Percentiles rank a stretch among this genome's conserved stretches.
These are phyloP conservation scores for Aleadryas rufinucha DNA, from an alignment of 2,113 vertebrate species.

Conservation along the genomic window DNA sequence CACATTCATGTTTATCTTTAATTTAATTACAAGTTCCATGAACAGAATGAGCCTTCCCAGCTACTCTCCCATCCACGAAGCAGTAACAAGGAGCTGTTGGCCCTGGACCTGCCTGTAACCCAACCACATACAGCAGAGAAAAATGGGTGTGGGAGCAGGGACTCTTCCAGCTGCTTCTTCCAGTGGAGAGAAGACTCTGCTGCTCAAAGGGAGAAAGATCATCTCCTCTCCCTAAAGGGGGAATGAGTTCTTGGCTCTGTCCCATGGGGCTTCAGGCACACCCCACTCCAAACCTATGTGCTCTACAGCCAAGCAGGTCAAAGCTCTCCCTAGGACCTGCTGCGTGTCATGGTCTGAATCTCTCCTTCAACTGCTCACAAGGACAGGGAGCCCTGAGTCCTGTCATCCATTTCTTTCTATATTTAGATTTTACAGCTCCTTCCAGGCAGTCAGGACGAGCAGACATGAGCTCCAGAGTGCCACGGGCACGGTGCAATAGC, in stretches of 20 bases:
- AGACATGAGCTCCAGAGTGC: neutral
- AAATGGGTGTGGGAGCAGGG: neutral
- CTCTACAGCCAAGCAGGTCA: neutral
- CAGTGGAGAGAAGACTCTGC: neutral
- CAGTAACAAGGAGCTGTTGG: neutral
- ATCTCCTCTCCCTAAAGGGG: neutral
- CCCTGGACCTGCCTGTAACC: neutral
- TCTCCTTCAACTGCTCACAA: neutral
- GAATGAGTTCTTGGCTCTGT: neutral
- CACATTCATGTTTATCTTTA: neutral
- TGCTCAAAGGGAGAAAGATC: neutral
- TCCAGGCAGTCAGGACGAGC: neutral
- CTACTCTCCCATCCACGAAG: neutral
- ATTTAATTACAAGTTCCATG: neutral
- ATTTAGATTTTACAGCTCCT: neutral
- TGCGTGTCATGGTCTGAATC: neutral
- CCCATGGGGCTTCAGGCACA: neutral
- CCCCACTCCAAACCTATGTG: fast-evolving
- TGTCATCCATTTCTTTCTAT: neutral
- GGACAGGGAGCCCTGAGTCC: neutral
- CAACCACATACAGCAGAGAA: neutral
- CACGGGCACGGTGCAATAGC: neutral
- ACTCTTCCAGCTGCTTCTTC: neutral
- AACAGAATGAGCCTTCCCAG: neutral
- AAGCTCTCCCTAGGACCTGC: neutral